Evolutionary conservation across 2,888 invertebrate species (phyloP).

Genomic region (Polyploca ridens): DNA sequence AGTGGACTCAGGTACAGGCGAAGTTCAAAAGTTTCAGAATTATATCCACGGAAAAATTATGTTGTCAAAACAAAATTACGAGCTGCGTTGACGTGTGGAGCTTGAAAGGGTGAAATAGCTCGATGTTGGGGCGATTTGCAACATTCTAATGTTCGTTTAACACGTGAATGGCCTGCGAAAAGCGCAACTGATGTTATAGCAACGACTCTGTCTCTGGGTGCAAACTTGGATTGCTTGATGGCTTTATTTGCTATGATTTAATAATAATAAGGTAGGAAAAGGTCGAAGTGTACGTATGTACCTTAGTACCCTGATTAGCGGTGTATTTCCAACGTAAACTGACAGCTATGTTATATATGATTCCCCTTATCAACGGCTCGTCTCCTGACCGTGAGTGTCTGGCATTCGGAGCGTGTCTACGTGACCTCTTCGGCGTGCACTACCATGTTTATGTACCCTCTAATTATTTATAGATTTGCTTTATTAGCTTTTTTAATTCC

Average conservation of each 20-base stretch:
- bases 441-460: not conserved
- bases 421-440: not conserved
- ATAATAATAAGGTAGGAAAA: no score
- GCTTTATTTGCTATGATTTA: not conserved
- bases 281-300: not conserved
- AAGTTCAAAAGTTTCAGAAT: not conserved
- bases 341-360: not conserved
- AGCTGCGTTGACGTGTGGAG: not conserved
- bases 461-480: not conserved
- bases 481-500: no score
- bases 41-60: not conserved
- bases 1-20: no score
- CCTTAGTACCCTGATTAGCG: not conserved
- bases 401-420: not conserved
- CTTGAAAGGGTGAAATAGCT: slow-evolving; percentile 11
- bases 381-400: not conserved
- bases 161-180: slow-evolving; percentile 37
- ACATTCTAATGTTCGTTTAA: slow-evolving; percentile 34
- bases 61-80: slow-evolving; percentile 7
- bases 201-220: not conserved
- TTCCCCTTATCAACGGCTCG: not conserved
- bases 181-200: slow-evolving; percentile 33
- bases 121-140: slow-evolving; percentile 16
- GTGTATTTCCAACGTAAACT: not conserved
- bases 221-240: not conserved